Evolutionary conservation across 2,888 invertebrate species (phyloP).

Genomic region (Zeuzera pyrina): DNA sequence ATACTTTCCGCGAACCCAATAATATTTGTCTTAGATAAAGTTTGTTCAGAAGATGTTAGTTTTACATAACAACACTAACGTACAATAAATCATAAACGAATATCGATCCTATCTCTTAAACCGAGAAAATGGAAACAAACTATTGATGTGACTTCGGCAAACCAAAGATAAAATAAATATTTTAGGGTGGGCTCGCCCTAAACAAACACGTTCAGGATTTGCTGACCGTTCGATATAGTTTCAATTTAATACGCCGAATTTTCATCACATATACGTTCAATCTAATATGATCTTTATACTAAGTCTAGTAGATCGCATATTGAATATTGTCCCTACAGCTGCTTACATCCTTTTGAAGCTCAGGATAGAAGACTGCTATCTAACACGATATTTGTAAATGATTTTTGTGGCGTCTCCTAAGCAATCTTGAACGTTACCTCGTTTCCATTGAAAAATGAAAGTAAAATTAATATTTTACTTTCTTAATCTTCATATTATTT

Average conservation of each 20-base stretch:
- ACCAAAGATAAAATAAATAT: conserved; percentile 73
- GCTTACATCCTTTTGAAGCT: conserved; percentile 24
- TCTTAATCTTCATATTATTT: too few relatives aligned
- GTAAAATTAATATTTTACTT: conserved; percentile 4
- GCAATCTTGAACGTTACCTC: conserved; percentile 28
- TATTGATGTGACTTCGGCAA: conserved; percentile 70
- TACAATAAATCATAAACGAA: conserved; percentile 59
- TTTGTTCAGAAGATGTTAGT: conserved; percentile 53
- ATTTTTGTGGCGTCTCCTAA: conserved; percentile 31
- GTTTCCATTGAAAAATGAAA: conserved; percentile 15
- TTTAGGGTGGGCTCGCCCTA: conserved; percentile 71
- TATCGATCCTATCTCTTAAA: conserved; percentile 60
- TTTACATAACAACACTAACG: conserved; percentile 52
- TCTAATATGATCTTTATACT: conserved; percentile 34
- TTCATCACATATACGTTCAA: conserved; percentile 43
- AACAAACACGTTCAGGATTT: conserved; percentile 69
- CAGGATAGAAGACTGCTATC: conserved; percentile 32
- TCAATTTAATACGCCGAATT: conserved; percentile 70
- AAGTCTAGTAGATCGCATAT: conserved; percentile 18
- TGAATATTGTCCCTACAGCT: conserved; percentile 16
- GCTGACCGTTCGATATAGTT: conserved; percentile 72
- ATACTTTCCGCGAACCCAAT: conserved; percentile 64
- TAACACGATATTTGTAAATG: conserved; percentile 43
- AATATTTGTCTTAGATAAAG: conserved; percentile 62
- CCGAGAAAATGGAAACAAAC: conserved; percentile 61